Percentiles rank a stretch among this genome's conserved stretches.
Evolutionary conservation across 2,888 invertebrate species (phyloP).

Genomic region (Caenorhabditis wallacei): DNA sequence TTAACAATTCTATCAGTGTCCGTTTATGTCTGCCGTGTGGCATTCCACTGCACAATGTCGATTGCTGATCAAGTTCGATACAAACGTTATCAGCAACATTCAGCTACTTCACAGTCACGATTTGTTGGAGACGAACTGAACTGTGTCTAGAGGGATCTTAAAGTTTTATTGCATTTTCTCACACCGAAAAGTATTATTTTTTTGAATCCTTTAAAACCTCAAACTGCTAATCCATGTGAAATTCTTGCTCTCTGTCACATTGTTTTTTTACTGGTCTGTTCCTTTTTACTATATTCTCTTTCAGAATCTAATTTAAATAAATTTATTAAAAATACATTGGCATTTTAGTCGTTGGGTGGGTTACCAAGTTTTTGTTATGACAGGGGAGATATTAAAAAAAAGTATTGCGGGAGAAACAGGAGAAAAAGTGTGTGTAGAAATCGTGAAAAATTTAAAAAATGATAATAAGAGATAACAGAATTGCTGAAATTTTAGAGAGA

Average conservation of each 20-base stretch:
- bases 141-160: slow-evolving; percentile 14
- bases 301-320: no score
- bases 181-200: no score
- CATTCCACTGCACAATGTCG: slow-evolving; percentile 60
- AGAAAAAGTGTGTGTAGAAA: not conserved
- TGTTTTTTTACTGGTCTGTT: not conserved
- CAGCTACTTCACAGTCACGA: slow-evolving; percentile 22
- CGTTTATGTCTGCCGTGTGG: slow-evolving; percentile 55
- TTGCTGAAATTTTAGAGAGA: not conserved
- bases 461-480: not conserved
- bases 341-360: no score
- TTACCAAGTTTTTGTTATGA: not conserved
- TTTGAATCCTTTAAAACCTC: no score
- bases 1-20: slow-evolving; percentile 37
- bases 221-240: no score
- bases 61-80: slow-evolving; percentile 58
- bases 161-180: no score
- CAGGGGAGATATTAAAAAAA: not conserved
- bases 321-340: no score
- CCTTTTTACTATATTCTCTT: not conserved
- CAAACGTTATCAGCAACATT: slow-evolving; percentile 36
- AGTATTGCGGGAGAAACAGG: not conserved
- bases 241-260: not conserved
- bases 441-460: not conserved
- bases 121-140: slow-evolving; percentile 58